A percentile compares a stretch with the other conserved stretches of the same genome.
These are phyloP conservation scores for Adelges cooleyi DNA, from an alignment of 1,140 invertebrate species.

Conservation along the genomic window DNA sequence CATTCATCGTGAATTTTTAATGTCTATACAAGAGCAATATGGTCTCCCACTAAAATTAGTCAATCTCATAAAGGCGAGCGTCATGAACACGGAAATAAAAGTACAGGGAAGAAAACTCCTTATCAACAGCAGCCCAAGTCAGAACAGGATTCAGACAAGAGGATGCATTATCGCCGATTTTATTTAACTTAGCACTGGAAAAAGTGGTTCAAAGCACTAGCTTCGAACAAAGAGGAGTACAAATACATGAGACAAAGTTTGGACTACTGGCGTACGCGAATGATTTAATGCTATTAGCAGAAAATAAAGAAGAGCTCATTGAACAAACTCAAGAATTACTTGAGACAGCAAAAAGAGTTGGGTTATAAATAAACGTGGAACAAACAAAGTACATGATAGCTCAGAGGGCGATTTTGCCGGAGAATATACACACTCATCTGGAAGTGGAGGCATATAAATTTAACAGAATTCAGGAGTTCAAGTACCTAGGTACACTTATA, in stretches of 20 bases:
- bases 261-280: neutral
- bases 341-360: too few relatives aligned
- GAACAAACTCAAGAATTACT: too few relatives aligned
- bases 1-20: conserved; percentile 19
- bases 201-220: neutral
- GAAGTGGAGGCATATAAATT: too few relatives aligned
- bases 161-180: neutral
- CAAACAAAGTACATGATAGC: too few relatives aligned
- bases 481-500: too few relatives aligned
- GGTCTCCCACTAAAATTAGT: conserved; percentile 13
- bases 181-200: neutral
- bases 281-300: neutral
- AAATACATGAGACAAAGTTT: neutral
- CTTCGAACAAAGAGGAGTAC: neutral
- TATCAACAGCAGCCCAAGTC: neutral
- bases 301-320: conserved; percentile 1
- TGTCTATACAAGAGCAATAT: neutral
- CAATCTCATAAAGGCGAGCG: neutral
- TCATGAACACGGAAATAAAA: neutral
- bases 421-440: too few relatives aligned
- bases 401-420: too few relatives aligned
- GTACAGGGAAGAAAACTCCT: conserved; percentile 1
- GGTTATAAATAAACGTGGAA: too few relatives aligned
- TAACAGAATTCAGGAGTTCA: too few relatives aligned
- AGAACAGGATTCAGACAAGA: conserved; percentile 5